Evolutionary conservation across 2,797 vertebrate genomes (phyloP).

Genomic region (Sebastes iracundus): DNA sequence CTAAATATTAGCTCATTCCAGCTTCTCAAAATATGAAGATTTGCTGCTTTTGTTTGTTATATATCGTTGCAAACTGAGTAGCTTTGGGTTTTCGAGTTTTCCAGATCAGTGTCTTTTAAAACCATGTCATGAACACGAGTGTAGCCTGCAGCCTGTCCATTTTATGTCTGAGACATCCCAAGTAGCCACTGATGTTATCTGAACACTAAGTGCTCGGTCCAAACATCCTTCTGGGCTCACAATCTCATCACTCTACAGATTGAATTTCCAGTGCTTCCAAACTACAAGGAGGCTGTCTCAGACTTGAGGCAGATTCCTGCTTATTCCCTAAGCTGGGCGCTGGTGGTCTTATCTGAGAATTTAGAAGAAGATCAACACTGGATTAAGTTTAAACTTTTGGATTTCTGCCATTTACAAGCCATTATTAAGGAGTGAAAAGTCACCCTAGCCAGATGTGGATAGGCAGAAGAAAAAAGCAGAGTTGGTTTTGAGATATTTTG

Average conservation of each 20-base stretch:
- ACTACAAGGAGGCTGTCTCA: constrained; percentile 5
- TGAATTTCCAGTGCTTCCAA: constrained; percentile 38
- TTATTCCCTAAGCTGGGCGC: neutral
- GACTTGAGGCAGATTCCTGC: constrained; percentile 5
- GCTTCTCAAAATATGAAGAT: neutral
- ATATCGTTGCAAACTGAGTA: neutral
- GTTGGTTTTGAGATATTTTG: neutral
- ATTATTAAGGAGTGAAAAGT: neutral
- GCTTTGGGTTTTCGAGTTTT: neutral
- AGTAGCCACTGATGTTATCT: constrained; percentile 35
- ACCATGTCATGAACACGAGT: neutral
- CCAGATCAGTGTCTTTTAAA: neutral
- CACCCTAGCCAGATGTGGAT: neutral
- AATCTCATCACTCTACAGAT: constrained; percentile 40
- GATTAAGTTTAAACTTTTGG: neutral
- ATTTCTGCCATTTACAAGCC: neutral
- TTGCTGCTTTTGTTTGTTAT: neutral
- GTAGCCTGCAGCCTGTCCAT: neutral
- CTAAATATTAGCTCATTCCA: neutral
- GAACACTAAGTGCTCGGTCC: constrained; percentile 40
- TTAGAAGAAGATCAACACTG: neutral
- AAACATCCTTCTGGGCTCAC: constrained; percentile 8
- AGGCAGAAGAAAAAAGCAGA: neutral
- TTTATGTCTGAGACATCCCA: constrained; percentile 10
- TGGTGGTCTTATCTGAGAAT: neutral